Base-by-base conservation (phyloP, 2,888 invertebrate genomes). In the Ennomos erosarius region DNA sequence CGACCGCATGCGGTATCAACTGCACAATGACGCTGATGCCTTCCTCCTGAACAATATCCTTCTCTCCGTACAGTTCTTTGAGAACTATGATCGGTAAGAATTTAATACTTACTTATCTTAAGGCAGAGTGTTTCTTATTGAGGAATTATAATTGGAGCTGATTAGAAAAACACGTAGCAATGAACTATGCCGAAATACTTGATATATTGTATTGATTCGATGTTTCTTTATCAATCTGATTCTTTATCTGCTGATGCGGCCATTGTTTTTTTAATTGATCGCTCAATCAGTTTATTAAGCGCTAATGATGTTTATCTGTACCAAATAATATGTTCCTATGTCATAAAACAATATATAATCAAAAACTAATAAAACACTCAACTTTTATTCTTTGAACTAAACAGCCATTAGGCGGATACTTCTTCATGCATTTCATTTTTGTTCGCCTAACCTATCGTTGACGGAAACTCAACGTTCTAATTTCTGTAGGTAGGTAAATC, bases 11-110 rank as follows among this genome's bases (percentile, higher is more conserved):
- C 87, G 93, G 67, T 88, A 93, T 70, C 93, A 95, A 74, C 90
- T 96, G 11, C 85, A 91, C 44, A 90, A 91, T 8, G 94, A 95
- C 68, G 93, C 95, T 8, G 94, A 96, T 73, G 91, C 93, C 4
- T 97, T 97, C 80, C 86, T 97, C 9, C 83, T 97, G 10, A 97
- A 97, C 78, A 96, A 97, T 79, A 93, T 96, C 56, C 90, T 96
- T 54, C 92, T 97, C 79, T 94, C 95, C 10, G 92, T 96, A 16
- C 96, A 97, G 84, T 97, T 97, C 86, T 96, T 96, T 74, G 94
- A 95, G 67, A 95, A 97, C 81, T 97, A 94, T 76, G 95, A 96
- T 79, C 93, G 94, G 97, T 97, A 59, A 57, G 57, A 26, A 26
- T 5, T 26, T 26, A 6, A 26, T 26, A 26, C 26, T 6, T 26